Evolutionary conservation across 2,888 invertebrate genomes (phyloP).

Genomic region (Caenorhabditis sp.): DNA sequence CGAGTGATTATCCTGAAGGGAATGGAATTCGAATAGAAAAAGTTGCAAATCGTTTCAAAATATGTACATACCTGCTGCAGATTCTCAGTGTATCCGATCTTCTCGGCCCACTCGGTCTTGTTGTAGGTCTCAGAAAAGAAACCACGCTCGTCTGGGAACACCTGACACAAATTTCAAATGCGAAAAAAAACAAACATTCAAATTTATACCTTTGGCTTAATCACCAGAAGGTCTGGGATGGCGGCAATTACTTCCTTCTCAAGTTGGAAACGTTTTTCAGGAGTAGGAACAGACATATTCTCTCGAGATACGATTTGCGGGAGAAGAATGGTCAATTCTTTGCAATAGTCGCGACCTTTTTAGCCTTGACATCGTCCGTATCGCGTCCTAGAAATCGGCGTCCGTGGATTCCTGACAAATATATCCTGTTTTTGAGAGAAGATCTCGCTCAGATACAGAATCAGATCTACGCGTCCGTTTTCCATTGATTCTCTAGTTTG

Average conservation of each 20-base stretch:
- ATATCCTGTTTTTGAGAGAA: conserved; percentile 46
- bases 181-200: neutral
- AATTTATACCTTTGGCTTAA: conserved; percentile 79
- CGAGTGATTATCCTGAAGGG: conserved; percentile 81
- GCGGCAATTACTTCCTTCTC: conserved; percentile 75
- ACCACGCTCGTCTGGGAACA: conserved; percentile 82
- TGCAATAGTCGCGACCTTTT: conserved; percentile 35
- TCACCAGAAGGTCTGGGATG: conserved; percentile 79
- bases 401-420: conserved; percentile 29
- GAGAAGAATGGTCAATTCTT: conserved; percentile 16
- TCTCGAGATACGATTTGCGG: neutral
- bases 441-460: conserved; percentile 45
- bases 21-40: conserved; percentile 10
- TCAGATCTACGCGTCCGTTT: neutral
- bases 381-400: conserved; percentile 61
- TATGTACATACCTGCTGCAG: conserved; percentile 75
- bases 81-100: conserved; percentile 76
- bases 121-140: conserved; percentile 82
- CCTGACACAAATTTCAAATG: conserved; percentile 47
- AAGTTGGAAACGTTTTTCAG: conserved; percentile 76
- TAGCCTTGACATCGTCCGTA: conserved; percentile 60
- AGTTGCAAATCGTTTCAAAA: neutral
- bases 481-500: neutral
- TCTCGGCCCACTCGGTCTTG: conserved; percentile 78
- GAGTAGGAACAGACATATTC: conserved; percentile 67